Evolutionary conservation across 2,797 vertebrate genomes (phyloP).

Genomic region (Morelia viridis): DNA sequence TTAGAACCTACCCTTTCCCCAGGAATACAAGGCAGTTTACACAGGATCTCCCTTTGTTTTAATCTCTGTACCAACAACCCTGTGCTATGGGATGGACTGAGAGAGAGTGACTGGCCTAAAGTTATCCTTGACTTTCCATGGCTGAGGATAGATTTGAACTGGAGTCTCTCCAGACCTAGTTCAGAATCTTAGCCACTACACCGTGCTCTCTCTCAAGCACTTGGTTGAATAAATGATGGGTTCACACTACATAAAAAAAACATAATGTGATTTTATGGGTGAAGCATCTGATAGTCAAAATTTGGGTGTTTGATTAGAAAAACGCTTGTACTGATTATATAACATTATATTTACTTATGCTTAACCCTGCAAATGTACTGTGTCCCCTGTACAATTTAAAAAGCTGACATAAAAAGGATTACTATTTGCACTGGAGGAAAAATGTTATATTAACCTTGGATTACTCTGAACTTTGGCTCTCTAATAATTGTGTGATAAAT

Average conservation of each 20-base stretch:
- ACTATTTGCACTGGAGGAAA: neutral
- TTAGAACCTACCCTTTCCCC: neutral
- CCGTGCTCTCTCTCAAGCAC: neutral
- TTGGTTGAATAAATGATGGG: no score
- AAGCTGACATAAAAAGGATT: neutral
- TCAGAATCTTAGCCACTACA: neutral
- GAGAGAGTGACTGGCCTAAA: neutral
- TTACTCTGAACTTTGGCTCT: neutral
- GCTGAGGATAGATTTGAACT: neutral
- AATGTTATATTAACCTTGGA: neutral
- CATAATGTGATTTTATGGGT: neutral
- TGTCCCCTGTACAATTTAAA: neutral
- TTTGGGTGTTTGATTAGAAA: neutral
- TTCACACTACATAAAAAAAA: neutral
- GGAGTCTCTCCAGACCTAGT: neutral
- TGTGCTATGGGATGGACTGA: neutral
- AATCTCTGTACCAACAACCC: neutral
- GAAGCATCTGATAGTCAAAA: neutral
- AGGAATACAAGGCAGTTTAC: neutral
- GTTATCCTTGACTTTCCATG: neutral
- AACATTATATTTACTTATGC: neutral
- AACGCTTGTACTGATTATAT: neutral
- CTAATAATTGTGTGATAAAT: neutral
- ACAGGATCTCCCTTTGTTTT: neutral
- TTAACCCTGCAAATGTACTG: neutral